phyloP scores from a whole-genome alignment of 1,140 invertebrate species.

The Oncopeltus fasciatus region DNA sequence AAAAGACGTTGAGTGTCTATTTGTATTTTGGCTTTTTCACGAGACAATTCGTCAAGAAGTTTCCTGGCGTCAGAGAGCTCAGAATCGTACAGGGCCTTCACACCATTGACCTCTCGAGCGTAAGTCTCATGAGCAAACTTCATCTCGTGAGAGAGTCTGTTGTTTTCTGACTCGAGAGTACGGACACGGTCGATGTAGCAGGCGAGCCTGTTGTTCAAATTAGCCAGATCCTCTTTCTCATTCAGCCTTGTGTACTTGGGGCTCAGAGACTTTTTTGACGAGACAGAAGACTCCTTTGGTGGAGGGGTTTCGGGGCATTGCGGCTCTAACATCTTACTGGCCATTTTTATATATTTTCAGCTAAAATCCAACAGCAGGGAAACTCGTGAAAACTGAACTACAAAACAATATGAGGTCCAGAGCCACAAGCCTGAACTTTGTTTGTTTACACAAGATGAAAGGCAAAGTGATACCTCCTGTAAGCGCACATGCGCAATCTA shows the following conservation, averaged over 20 bases:
- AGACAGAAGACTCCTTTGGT: no score
- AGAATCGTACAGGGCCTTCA: conserved; percentile 82
- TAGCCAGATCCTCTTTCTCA: conserved; percentile 85
- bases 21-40: conserved; percentile 78
- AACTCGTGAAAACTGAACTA: no score
- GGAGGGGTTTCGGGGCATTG: no score
- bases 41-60: conserved; percentile 74
- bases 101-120: conserved; percentile 68
- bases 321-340: no score
- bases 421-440: no score
- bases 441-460: no score
- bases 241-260: conserved; percentile 73
- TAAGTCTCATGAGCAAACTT: conserved; percentile 65
- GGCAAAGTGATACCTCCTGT: no score
- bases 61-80: conserved; percentile 76
- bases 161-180: conserved; percentile 82
- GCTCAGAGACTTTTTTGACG: no score
- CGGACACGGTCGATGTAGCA: conserved; percentile 89
- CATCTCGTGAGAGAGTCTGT: conserved; percentile 61
- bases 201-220: conserved; percentile 89
- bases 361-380: no score
- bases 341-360: no score
- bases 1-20: conserved; percentile 75
- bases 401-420: no score
- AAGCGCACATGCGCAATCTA: no score